phyloP scores from a whole-genome alignment of 2,797 vertebrate genomes.

The Acipenser oxyrinchus region DNA sequence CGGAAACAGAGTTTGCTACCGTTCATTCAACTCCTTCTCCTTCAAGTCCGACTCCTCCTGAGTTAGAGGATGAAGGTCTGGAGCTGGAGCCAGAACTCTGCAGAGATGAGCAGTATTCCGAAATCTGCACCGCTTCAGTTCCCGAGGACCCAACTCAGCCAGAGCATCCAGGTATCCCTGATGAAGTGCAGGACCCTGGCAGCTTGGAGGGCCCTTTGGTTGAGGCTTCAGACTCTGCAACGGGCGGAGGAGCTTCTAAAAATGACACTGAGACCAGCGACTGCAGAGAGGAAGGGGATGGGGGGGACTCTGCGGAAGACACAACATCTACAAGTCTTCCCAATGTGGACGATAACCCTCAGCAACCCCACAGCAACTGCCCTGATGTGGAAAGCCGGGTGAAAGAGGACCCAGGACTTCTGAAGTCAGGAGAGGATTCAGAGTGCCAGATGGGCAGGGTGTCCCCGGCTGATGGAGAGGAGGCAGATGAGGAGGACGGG shows the following conservation, averaged over 20 bases:
- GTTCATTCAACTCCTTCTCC: conserved; percentile 54
- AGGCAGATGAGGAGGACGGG: conserved; percentile 69
- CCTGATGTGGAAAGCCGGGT: conserved; percentile 31
- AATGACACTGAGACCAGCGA: conserved; percentile 7
- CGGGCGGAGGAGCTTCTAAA: neutral
- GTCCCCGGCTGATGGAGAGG: conserved; percentile 39
- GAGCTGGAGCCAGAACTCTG: conserved; percentile 49
- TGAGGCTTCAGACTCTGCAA: conserved; percentile 33
- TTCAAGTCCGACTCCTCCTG: conserved; percentile 31
- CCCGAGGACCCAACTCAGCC: conserved; percentile 46
- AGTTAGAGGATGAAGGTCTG: conserved; percentile 39
- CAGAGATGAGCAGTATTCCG: conserved; percentile 53
- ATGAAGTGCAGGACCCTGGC: conserved; percentile 47
- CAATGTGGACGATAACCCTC: conserved; percentile 15
- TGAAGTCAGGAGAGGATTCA: conserved; percentile 23
- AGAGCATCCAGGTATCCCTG: conserved; percentile 39
- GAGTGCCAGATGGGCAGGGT: conserved; percentile 37
- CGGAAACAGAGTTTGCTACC: conserved; percentile 31
- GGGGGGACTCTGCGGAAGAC: conserved; percentile 12
- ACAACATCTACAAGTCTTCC: neutral
- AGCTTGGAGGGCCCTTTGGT: conserved; percentile 45
- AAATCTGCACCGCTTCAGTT: conserved; percentile 42
- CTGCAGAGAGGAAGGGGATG: conserved; percentile 35
- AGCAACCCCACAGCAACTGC: conserved; percentile 31
- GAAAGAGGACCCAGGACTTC: conserved; percentile 12